phyloP scores from a whole-genome alignment of 2,113 vertebrate species.

The Elgaria multicarinata region DNA sequence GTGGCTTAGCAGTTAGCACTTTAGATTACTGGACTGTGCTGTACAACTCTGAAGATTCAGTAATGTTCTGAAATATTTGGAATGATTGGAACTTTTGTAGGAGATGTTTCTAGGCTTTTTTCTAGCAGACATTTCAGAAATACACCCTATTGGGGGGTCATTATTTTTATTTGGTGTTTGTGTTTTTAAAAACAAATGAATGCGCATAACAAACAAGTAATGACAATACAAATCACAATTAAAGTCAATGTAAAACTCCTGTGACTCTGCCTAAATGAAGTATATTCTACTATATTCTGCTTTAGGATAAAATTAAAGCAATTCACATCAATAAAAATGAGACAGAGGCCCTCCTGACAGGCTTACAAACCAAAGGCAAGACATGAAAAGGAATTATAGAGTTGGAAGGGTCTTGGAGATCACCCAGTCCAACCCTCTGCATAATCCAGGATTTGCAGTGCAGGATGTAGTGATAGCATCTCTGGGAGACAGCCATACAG shows the following conservation, averaged over 20 bases:
- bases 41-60: background rate
- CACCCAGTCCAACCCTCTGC: no score
- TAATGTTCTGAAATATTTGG: background rate
- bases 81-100: background rate
- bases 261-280: background rate
- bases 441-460: no score
- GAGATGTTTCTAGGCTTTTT: background rate
- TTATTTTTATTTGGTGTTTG: background rate
- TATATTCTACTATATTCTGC: background rate
- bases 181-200: background rate
- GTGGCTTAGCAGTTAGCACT: background rate
- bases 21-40: background rate
- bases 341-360: no score
- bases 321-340: no score
- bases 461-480: no score
- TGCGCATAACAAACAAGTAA: no score
- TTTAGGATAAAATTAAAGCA: no score
- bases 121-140: background rate
- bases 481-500: no score
- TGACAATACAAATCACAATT: background rate
- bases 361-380: no score
- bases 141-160: background rate
- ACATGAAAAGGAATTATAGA: no score
- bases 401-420: no score
- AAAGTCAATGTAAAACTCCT: background rate